These are phyloP conservation scores for Acronicta leporina DNA, from an alignment of 2,888 invertebrate genomes.

Conservation along the genomic window DNA sequence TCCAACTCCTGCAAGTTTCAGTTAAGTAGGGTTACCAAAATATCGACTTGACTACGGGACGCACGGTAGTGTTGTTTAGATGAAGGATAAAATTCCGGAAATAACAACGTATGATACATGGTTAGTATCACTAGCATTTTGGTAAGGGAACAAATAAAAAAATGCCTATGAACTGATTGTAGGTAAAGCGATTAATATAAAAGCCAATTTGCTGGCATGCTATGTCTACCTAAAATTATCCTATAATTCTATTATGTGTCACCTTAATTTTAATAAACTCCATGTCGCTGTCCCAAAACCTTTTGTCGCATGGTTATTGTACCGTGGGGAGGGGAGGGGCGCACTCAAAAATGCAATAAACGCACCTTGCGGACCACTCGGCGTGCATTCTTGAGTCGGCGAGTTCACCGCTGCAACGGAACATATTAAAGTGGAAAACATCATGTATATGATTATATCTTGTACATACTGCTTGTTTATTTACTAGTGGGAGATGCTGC, in stretches of 20 bases:
- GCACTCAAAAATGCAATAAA: slow-evolving; percentile 78
- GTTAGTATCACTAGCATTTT: too few species aligned
- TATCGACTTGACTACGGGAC: not conserved
- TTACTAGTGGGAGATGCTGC: slow-evolving; percentile 11
- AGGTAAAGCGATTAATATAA: too few species aligned
- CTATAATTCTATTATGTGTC: too few species aligned
- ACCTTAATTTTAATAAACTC: too few species aligned
- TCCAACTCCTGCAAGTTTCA: slow-evolving; percentile 33
- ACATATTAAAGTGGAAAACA: slow-evolving; percentile 55
- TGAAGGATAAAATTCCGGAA: not conserved
- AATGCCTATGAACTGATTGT: too few species aligned
- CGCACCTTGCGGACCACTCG: slow-evolving; percentile 61
- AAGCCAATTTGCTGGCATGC: too few species aligned
- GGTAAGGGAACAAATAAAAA: too few species aligned
- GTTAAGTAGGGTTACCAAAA: slow-evolving; percentile 14
- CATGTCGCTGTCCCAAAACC: slow-evolving; percentile 13
- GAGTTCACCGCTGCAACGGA: slow-evolving; percentile 25
- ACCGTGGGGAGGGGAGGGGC: slow-evolving; percentile 17
- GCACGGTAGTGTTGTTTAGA: not conserved
- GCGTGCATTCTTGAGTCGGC: slow-evolving; percentile 55
- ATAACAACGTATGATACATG: too few species aligned
- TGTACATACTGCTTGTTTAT: slow-evolving; percentile 20
- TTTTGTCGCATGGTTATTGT: slow-evolving; percentile 27
- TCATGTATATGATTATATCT: slow-evolving; percentile 45
- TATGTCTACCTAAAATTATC: too few species aligned